Conservation (phyloP, 1,140 invertebrate species). For the Agrypnia vestita region DNA sequence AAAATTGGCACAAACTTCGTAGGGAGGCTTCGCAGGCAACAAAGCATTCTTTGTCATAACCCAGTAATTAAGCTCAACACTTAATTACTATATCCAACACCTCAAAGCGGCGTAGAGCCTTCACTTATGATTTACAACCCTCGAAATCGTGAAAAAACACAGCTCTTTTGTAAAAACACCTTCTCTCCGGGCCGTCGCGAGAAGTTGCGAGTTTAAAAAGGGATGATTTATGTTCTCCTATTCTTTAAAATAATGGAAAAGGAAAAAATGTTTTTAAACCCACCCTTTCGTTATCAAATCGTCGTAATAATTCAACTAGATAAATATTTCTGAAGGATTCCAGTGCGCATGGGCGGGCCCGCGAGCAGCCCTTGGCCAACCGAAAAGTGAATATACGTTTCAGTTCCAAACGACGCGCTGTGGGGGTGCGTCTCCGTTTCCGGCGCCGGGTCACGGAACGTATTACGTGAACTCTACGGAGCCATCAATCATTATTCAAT, state of each 20-base stretch:
- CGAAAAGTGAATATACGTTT: not conserved
- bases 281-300: constrained; percentile 18
- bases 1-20: too few species aligned
- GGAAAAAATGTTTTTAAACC: constrained; percentile 11
- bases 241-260: constrained; percentile 15
- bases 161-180: not conserved
- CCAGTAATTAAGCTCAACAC: too few species aligned
- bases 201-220: not conserved
- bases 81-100: too few species aligned
- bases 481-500: constrained; percentile 8
- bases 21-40: too few species aligned
- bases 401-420: not conserved
- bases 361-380: not conserved
- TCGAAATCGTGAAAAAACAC: not conserved
- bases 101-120: not conserved
- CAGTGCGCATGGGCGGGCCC: not conserved
- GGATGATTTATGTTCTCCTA: constrained; percentile 18
- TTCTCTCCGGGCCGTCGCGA: not conserved
- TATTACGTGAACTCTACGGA: not conserved
- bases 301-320: constrained; percentile 19
- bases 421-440: not conserved
- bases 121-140: constrained; percentile 1
- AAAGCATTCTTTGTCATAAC: too few species aligned
- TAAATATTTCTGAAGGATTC: not conserved
- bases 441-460: too few species aligned